Evolutionary conservation across 2,113 vertebrate species (phyloP).

Genomic region (Falco punctatus): DNA sequence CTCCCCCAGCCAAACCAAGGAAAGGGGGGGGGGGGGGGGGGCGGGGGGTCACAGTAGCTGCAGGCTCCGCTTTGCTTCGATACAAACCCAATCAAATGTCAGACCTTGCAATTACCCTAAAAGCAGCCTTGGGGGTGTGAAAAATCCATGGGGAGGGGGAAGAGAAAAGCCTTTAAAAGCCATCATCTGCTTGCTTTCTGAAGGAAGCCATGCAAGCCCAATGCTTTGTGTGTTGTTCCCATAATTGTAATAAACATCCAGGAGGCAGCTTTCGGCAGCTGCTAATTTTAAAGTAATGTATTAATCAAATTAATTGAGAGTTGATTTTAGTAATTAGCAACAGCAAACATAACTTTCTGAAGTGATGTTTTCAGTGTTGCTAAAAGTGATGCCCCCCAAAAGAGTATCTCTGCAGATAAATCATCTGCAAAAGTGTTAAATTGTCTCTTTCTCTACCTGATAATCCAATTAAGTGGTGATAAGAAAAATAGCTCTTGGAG

Average conservation of each 20-base stretch:
- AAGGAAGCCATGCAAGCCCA: neutral
- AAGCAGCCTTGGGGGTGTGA: neutral
- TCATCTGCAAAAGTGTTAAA: constrained; percentile 28
- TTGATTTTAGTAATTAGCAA: constrained; percentile 24
- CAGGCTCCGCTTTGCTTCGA: neutral
- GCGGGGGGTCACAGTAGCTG: neutral
- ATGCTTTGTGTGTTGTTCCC: neutral
- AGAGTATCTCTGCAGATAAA: constrained; percentile 39
- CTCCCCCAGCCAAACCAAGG: fast-evolving
- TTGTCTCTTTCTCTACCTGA: constrained; percentile 48
- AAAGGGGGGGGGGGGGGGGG: no score
- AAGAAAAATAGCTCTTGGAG: constrained; percentile 57
- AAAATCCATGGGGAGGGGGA: neutral
- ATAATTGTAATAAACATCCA: neutral
- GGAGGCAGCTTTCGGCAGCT: constrained; percentile 19
- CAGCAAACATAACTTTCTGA: neutral
- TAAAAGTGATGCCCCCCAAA: neutral
- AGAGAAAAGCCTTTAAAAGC: neutral
- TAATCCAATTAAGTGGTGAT: constrained; percentile 69
- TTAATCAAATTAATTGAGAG: constrained; percentile 45
- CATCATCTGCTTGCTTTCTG: neutral
- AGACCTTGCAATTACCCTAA: neutral
- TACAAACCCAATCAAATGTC: neutral
- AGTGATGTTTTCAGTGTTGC: neutral
- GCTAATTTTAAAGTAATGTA: neutral